Base-by-base conservation (phyloP, 2,113 vertebrate species). In the Cyprinodon tularosa region DNA sequence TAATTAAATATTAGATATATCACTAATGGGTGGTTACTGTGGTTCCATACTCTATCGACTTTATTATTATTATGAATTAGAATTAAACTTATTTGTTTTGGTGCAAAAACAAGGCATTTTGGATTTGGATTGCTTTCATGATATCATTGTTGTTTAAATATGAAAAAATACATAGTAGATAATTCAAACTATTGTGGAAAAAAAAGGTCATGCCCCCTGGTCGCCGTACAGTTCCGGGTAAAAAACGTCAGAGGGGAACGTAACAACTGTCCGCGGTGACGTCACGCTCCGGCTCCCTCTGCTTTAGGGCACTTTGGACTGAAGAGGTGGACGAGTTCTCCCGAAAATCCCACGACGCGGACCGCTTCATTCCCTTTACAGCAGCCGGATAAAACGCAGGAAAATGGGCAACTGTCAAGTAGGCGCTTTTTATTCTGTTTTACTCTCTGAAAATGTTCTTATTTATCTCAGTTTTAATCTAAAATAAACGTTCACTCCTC, bases 391-490 rank as follows among this genome's bases (percentile, higher is more conserved):
- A 44, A 69, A 74, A 40, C 42, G 22, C 7, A 8, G 1, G 42
- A 45, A 79, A 66, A 95, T 95, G 94, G 94, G 94, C 38, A 95
- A 95, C 93, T 94, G 91, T 72, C 93, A 95, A 62, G 94, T 95
- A 72, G 44, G 92, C 86, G 65, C 12, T 44, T 10, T 15, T 39
- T 48, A 12, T 64, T 0, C 1, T 13, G 0, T 13, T 48, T 42
- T 57, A 10, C 14, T 45, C 22, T 45, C n/a, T 44, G 12, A 44
- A 65, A 44, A n/a, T 11, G 2, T 6, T n/a, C 50, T 3, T 3
- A 57, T 20, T n/a, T 10, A 57, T n/a, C 50, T 9, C 50, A 57
- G 50, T 66, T 29, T 36, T 20, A 11, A 13, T 8, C 11, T 13
- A 44, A 60, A 40, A 48, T 22, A 17, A 40, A 29, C 66, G 1